Base-by-base conservation (phyloP, 2,113 vertebrate species). In the Uria aalge region DNA sequence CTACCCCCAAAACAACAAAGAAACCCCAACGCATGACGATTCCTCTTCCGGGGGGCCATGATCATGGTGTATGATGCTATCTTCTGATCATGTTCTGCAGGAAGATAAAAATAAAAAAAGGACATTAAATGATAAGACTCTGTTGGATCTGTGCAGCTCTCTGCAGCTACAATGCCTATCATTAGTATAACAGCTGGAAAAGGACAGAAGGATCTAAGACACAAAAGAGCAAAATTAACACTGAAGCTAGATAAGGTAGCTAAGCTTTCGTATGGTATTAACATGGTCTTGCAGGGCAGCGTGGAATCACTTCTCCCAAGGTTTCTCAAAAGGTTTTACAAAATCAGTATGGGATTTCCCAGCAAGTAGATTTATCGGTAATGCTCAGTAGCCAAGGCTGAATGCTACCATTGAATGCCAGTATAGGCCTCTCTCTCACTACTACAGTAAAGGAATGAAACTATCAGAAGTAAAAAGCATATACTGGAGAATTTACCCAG, bases 21-120 rank as follows among this genome's bases (percentile, higher is more conserved):
- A 98, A 99, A 99, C 89, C 99, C 99, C 98, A 99, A 95, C 23
- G 99, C 98, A 97, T 99, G 99, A 97, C 99, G 98, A 85, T 98
- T 99, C 98, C 99, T 98, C 98, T 99, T 99, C 96, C 99, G 98
- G 95, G 99, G 99, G 53, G 99, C 99, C 99, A 99, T 99, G 97
- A 93, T 98, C 98, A 98, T 98, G 82, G 64, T 78, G 95, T 96
- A 95, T 83, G 89, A 43, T 97, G 98, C 98, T 99, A 99, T 98
- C 99, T 99, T 98, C 98, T 98, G 97, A 98, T 99, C 97, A 98
- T 98, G 97, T 98, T 99, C 99, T 99, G 94, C 17, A 96, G 30
- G 52, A 29, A 59, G 20, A 36, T 38, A 45, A 50, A 40, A 19
- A 9, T 43, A 55, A 92, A 30, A 7, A 83, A n/a, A 1, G 59